phyloP scores from a whole-genome alignment of 2,797 vertebrate genomes.

The Propithecus perrieri region DNA sequence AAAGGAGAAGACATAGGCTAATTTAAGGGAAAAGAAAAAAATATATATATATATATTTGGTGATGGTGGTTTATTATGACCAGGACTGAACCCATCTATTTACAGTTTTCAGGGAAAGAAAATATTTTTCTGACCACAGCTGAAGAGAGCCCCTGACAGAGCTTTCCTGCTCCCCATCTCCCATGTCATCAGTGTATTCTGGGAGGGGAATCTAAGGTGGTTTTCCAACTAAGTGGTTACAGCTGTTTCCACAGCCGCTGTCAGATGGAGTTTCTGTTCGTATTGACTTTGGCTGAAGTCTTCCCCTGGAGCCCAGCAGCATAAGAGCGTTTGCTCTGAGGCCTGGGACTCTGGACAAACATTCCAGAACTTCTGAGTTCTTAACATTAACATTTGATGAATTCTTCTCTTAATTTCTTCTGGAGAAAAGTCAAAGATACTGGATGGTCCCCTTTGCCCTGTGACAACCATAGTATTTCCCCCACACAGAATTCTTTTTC shows the following conservation, averaged over 20 bases:
- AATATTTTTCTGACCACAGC: conserved; percentile 87
- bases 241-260: conserved; percentile 95
- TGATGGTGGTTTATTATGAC: conserved; percentile 78
- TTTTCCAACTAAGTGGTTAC: conserved; percentile 94
- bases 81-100: conserved; percentile 83
- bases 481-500: not conserved
- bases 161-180: conserved; percentile 86
- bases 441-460: conserved; percentile 78
- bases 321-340: conserved; percentile 87
- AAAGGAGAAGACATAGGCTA: not conserved
- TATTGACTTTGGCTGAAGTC: conserved; percentile 92
- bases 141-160: conserved; percentile 85
- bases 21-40: conserved; percentile 23
- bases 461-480: conserved; percentile 61
- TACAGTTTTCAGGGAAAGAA: conserved; percentile 85
- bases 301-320: conserved; percentile 89
- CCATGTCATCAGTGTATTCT: conserved; percentile 89
- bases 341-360: conserved; percentile 90
- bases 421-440: conserved; percentile 85
- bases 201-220: conserved; percentile 90
- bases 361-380: conserved; percentile 91
- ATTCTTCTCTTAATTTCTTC: conserved; percentile 88
- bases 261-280: conserved; percentile 91
- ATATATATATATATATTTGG: not conserved
- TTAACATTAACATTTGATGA: conserved; percentile 89